Percentiles rank a stretch among this genome's conserved stretches.
Evolutionary conservation across 2,888 invertebrate species (phyloP).

Genomic region (Acanthacorydalis orientalis): DNA sequence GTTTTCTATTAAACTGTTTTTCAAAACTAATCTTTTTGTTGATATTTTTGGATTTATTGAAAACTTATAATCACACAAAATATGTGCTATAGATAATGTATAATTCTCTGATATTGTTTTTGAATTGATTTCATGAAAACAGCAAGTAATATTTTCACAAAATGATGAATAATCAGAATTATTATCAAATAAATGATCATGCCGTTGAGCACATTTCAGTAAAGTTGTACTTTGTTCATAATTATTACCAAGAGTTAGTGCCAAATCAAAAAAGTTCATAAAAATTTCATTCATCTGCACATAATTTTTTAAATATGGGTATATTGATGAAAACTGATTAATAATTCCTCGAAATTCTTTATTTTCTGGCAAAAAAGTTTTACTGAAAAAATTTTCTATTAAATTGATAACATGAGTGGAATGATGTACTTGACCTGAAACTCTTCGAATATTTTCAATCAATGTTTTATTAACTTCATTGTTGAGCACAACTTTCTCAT

Average conservation of each 20-base stretch:
- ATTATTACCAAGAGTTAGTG: constrained; percentile 17
- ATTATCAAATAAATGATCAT: constrained; percentile 12
- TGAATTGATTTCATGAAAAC: constrained; percentile 14
- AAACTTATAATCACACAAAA: constrained; percentile 17
- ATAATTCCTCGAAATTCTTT: constrained; percentile 16
- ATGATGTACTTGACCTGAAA: constrained; percentile 38
- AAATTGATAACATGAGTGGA: constrained; percentile 42
- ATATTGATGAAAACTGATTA: constrained; percentile 17
- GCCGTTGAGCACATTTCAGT: constrained; percentile 14
- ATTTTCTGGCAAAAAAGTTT: constrained; percentile 17
- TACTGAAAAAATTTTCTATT: constrained; percentile 36
- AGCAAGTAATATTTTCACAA: constrained; percentile 15
- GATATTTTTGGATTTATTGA: constrained; percentile 14
- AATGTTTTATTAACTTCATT: background rate
- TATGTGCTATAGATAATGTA: constrained; percentile 14
- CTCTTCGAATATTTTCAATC: constrained; percentile 28
- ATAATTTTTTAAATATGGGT: constrained; percentile 20
- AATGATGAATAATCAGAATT: constrained; percentile 16
- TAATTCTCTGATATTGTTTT: constrained; percentile 5
- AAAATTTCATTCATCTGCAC: constrained; percentile 22
- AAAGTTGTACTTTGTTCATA: constrained; percentile 16
- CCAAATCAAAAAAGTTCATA: constrained; percentile 23
- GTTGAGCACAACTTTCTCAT: constrained; percentile 8
- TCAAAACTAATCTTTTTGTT: constrained; percentile 10
- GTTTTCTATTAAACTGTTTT: background rate